Evolutionary conservation across 2,113 vertebrate genomes (phyloP), one percentile per base, ranked within the genome.

Genomic region (Cyanocitta stelleri): DNA sequence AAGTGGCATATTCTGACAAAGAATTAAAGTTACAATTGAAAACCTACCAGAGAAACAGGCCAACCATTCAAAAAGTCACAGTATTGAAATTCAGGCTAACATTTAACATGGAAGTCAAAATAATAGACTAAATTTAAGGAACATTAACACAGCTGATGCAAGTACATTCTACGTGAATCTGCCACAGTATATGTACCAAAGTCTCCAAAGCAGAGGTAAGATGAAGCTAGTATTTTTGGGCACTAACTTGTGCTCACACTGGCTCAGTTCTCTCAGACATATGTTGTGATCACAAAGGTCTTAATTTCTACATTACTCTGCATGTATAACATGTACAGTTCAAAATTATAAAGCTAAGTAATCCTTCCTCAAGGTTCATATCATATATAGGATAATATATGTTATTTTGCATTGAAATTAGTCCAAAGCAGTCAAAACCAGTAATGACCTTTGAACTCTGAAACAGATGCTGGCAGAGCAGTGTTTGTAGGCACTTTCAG

Each of bases 311-410:
- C 4, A 3, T n/a, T 39, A n/a, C 9, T 46, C 13, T 54, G 20
- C 12, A 56, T 2, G 4, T 27, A 13, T 35, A 48, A 63, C 12
- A 56, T 2, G 2, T 8, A 46, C 11, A 55, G 37, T 49, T 81
- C 43, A 67, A 85, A 92, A 82, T 11, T 0, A 67, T 5, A 56
- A 72, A 58, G 43, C 9, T 44, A 56, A 63, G 10, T 18, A 89
- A 56, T 23, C 17, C 15, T 56, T 54, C 55, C 41, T 75, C 11
- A 27, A 68, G 22, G 19, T 52, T 41, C 1, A 0, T n/a, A 58
- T n/a, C 3, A 2, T 1, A 1, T 68, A 68, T 5, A 54, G 15
- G 37, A 11, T 23, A 67, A 41, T 22, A 52, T 0, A 37, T 16
- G 35, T 35, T 80, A 67, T n/a, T 71, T 76, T 85, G 32, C 43